Conservation (phyloP, 2,113 vertebrate species). For the Chrysochloris asiatica region DNA sequence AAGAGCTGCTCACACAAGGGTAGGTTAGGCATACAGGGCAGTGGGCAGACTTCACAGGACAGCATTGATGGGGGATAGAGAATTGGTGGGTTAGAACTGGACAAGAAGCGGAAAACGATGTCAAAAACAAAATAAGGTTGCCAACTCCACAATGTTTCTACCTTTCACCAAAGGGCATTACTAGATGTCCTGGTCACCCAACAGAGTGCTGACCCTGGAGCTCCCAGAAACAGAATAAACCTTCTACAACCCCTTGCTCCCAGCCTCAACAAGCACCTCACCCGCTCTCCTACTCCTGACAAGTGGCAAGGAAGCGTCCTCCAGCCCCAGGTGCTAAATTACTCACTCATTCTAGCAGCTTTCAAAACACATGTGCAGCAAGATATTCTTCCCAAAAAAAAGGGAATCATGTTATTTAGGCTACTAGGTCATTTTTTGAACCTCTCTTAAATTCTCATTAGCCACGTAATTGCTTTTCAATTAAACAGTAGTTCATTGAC, state of each 20-base stretch:
- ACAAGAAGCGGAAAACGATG: too few species aligned
- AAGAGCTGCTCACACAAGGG: not conserved
- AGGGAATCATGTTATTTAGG: constrained; percentile 66
- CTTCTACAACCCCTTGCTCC: not conserved
- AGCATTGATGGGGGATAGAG: not conserved
- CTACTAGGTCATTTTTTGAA: constrained; percentile 71
- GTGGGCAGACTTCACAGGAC: not conserved
- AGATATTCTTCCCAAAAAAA: constrained; percentile 41
- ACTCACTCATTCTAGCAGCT: constrained; percentile 72
- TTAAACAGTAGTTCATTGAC: constrained; percentile 52
- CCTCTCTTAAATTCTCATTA: constrained; percentile 46
- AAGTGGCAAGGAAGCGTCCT: constrained; percentile 16
- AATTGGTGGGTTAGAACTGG: too few species aligned
- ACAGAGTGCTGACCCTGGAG: constrained; percentile 60
- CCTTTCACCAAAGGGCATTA: constrained; percentile 28
- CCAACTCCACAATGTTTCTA: not conserved
- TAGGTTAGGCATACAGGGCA: not conserved
- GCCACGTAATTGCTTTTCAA: constrained; percentile 48
- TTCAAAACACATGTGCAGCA: constrained; percentile 56
- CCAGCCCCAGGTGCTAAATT: constrained; percentile 66
- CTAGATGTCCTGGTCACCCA: not conserved
- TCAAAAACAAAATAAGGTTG: too few species aligned
- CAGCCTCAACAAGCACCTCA: not conserved
- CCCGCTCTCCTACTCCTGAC: constrained; percentile 26
- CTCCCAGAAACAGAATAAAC: constrained; percentile 56